A percentile compares a stretch with the other conserved stretches of the same genome.
Conservation (phyloP, 92 coral and sea anemone species). For the Porites lobata region DNA sequence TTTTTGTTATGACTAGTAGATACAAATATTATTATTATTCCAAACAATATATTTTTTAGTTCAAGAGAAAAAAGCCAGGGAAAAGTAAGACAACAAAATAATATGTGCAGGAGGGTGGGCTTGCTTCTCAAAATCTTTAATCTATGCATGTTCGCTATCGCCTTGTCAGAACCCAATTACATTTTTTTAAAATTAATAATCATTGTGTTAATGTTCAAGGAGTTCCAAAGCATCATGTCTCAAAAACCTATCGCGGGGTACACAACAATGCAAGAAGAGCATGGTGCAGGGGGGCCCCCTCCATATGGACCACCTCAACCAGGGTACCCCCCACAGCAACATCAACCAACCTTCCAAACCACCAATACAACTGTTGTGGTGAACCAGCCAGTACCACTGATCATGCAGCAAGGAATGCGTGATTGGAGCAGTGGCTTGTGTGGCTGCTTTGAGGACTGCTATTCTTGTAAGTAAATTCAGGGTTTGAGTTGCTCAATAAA, state of each 20-base stretch:
- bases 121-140: no score
- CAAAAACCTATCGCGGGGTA: slow-evolving; percentile 18
- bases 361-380: slow-evolving; percentile 65
- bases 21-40: no score
- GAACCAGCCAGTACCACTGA: slow-evolving; percentile 51
- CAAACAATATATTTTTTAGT: no score
- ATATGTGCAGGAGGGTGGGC: no score
- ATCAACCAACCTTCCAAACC: slow-evolving; percentile 15
- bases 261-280: slow-evolving; percentile 40
- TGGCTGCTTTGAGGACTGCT: slow-evolving; percentile 82
- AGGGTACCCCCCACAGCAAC: slow-evolving; percentile 48
- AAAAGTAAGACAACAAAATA: no score
- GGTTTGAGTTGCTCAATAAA: not conserved
- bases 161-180: not conserved
- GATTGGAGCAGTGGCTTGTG: slow-evolving; percentile 78
- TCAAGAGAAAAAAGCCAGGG: no score
- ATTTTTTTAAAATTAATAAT: not conserved
- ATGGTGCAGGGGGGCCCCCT: slow-evolving; percentile 17
- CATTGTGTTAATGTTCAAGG: not conserved
- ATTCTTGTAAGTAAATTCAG: slow-evolving; percentile 68
- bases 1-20: no score
- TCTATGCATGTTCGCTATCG: no score
- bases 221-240: slow-evolving; percentile 12
- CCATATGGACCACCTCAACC: slow-evolving; percentile 38
- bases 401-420: slow-evolving; percentile 49